Percentiles rank a stretch among this genome's conserved stretches.
Conservation (phyloP, 2,888 invertebrate species). For the Macrosoma leucophasiata region DNA sequence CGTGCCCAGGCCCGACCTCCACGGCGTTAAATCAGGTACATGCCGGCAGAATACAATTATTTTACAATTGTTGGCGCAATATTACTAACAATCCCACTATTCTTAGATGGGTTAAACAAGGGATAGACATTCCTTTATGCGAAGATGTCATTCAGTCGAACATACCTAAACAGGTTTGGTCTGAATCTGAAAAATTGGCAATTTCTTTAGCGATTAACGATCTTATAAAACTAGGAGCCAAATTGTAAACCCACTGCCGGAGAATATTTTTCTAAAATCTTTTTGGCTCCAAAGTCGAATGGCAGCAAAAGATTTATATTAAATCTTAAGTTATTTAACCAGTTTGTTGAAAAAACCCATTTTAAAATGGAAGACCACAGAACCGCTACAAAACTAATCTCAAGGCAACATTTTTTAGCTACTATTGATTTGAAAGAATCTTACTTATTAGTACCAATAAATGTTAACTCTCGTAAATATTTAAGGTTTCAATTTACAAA, state of each 20-base stretch:
- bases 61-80: too few relatives aligned
- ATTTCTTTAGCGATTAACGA: slow-evolving; percentile 21
- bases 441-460: slow-evolving; percentile 22
- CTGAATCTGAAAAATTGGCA: slow-evolving; percentile 6
- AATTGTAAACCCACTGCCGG: slow-evolving; percentile 8
- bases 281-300: slow-evolving; percentile 23
- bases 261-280: slow-evolving; percentile 22
- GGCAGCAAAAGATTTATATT: slow-evolving; percentile 21
- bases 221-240: slow-evolving; percentile 20
- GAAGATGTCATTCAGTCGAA: neutral
- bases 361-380: slow-evolving; percentile 29
- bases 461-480: slow-evolving; percentile 14
- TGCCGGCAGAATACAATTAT: too few relatives aligned
- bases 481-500: slow-evolving; percentile 21
- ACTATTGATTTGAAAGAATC: slow-evolving; percentile 26
- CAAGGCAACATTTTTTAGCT: slow-evolving; percentile 17
- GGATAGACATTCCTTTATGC: too few relatives aligned
- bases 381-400: slow-evolving; percentile 20
- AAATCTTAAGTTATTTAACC: slow-evolving; percentile 25
- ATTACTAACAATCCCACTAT: too few relatives aligned
- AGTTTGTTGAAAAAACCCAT: slow-evolving; percentile 18
- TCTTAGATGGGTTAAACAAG: too few relatives aligned
- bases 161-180: neutral
- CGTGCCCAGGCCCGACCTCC: too few relatives aligned
- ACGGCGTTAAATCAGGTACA: too few relatives aligned